Conservation (phyloP, 2,888 invertebrate species). For the Megamerina dolium region DNA sequence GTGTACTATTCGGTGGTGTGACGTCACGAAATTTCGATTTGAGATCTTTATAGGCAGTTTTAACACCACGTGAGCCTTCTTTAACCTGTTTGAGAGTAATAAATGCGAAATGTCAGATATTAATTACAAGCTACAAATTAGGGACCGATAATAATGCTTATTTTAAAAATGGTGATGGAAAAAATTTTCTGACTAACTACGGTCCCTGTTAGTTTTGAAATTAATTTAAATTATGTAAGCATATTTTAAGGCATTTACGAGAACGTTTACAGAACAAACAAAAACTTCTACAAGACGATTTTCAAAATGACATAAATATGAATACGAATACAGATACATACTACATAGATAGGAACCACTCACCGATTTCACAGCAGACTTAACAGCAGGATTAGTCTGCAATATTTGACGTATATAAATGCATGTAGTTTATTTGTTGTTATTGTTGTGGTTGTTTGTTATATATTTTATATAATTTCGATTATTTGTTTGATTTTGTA, state of each 20-base stretch:
- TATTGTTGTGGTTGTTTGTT: constrained; percentile 6
- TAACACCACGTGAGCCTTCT: constrained; percentile 68
- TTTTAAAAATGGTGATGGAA: no score
- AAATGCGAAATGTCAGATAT: not conserved
- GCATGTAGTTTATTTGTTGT: constrained; percentile 3
- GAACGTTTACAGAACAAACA: not conserved
- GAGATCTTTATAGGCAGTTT: constrained; percentile 71
- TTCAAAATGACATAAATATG: not conserved
- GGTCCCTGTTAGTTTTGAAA: no score
- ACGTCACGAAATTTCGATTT: constrained; percentile 57
- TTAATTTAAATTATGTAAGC: constrained; percentile 1
- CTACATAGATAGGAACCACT: constrained; percentile 51
- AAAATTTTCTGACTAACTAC: no score
- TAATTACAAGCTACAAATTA: not conserved
- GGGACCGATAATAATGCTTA: no score
- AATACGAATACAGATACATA: not conserved
- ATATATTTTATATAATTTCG: not conserved
- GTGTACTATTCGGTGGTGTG: constrained; percentile 37
- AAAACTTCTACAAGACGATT: not conserved
- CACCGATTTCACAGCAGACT: constrained; percentile 90
- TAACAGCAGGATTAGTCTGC: constrained; percentile 90
- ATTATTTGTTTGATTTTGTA: constrained; percentile 1
- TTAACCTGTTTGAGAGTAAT: constrained; percentile 53
- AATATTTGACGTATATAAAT: constrained; percentile 33
- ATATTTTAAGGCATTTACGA: constrained; percentile 3